Conservation (phyloP, 2,888 invertebrate species). For the Sinhomidia bicolor region DNA sequence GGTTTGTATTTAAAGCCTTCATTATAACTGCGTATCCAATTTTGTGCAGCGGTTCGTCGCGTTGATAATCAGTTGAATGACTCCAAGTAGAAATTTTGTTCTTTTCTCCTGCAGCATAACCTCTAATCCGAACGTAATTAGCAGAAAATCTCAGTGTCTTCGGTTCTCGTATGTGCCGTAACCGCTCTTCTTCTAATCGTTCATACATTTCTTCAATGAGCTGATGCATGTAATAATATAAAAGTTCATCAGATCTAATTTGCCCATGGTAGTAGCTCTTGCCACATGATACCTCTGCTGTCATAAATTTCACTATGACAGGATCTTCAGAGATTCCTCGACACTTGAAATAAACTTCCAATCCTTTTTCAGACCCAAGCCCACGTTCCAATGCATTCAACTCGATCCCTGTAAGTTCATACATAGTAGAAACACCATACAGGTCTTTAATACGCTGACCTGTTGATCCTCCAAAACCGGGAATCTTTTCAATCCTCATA, state of each 20-base stretch:
- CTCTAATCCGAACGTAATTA: neutral
- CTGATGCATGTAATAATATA: neutral
- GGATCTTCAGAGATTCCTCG: conserved; percentile 28
- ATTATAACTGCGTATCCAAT: neutral
- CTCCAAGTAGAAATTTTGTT: neutral
- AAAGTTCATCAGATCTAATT: conserved; percentile 16
- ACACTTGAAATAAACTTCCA: neutral
- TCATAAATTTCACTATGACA: conserved; percentile 40
- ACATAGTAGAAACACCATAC: conserved; percentile 4
- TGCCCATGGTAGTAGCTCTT: conserved; percentile 39
- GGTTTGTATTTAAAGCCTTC: neutral
- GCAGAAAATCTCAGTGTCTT: neutral
- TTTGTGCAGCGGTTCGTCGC: neutral
- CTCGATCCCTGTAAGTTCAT: neutral
- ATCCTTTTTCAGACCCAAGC: neutral
- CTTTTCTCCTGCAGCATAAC: neutral
- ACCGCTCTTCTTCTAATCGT: conserved; percentile 33
- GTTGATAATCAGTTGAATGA: neutral
- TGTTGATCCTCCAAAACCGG: conserved; percentile 40
- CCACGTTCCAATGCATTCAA: neutral
- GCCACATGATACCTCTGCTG: conserved; percentile 23
- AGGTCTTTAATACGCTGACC: neutral
- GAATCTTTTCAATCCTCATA: conserved; percentile 17
- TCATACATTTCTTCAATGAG: conserved; percentile 41
- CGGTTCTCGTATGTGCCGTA: neutral